Evolutionary conservation across 2,888 invertebrate species (phyloP), one percentile per base, ranked within the genome.

Genomic region (Sminthurides aquaticus): DNA sequence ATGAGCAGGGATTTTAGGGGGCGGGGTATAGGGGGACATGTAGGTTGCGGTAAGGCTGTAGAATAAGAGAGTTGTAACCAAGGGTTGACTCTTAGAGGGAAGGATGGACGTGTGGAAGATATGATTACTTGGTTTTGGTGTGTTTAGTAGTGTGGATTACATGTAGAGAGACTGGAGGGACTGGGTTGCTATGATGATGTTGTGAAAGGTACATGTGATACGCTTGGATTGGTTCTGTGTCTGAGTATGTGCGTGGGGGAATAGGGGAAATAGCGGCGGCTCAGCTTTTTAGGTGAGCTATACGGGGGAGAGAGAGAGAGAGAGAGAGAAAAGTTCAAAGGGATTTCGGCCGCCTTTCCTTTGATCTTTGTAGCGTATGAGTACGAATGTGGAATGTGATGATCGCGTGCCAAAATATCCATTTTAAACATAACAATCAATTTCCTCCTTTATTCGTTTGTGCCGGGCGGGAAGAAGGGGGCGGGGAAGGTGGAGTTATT

Each of bases 321-420:
- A 60, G 67, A 63, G 55, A 64, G 64, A 65, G 68, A 66, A 67
- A 71, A 71, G 63, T 67, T 74, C 69, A 72, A 74, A 74, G 61
- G 57, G 57, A 58, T 29, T 62, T 66, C 71, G 71, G 71, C 71
- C 71, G 71, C 62, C 68, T 15, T 65, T 62, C 66, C 73, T 74
- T 74, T 74, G 73, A 74, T 74, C 72, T 74, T 64, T 74, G 68
- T 66, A 71, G 69, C 73, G 69, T 69, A 74, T 68, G 70, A 71
- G 69, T 69, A 72, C 70, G 71, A 71, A 73, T 67, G 66, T 69
- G 69, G 70, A 73, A 72, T 74, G 69, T 65, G 71, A 70, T 66
- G 71, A 74, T 74, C 73, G 73, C 73, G 73, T 74, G 73, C 73
- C 73, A 74, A 74, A 74, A 74, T 71, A 71, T 72, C 70, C 72